Percentiles rank a stretch among this genome's conserved stretches.
Evolutionary conservation across 2,888 invertebrate species (phyloP).

Genomic region (Mesoligia furuncula): DNA sequence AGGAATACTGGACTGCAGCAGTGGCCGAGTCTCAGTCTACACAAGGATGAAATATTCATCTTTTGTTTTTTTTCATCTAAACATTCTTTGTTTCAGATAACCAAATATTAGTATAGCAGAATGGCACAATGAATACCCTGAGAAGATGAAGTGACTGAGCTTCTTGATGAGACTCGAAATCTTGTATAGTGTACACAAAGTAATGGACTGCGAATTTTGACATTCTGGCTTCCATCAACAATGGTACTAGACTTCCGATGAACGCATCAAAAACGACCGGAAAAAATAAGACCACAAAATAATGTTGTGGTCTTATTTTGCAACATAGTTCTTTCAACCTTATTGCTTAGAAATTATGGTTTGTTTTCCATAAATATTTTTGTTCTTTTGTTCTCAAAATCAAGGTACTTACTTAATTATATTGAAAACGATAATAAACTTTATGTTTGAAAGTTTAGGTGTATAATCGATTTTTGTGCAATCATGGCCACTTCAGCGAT

Average conservation of each 20-base stretch:
- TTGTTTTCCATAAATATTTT: not conserved
- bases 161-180: constrained; percentile 18
- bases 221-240: not conserved
- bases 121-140: constrained; percentile 34
- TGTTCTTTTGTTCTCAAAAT: not conserved
- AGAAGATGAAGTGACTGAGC: constrained; percentile 17
- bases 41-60: too few species aligned
- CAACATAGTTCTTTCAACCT: not conserved
- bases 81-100: constrained; percentile 69
- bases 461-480: not conserved
- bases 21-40: too few species aligned
- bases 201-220: constrained; percentile 43
- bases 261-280: not conserved
- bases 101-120: constrained; percentile 62
- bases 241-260: not conserved
- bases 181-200: constrained; percentile 50
- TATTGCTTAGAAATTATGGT: not conserved
- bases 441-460: not conserved
- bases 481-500: not conserved
- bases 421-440: not conserved
- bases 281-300: not conserved
- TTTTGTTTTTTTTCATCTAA: not conserved
- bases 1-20: too few species aligned
- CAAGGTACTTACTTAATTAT: not conserved
- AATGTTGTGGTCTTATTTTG: not conserved